These are phyloP conservation scores for Pseudoatta argentina DNA, from an alignment of 1,140 invertebrate species.

Conservation along the genomic window DNA sequence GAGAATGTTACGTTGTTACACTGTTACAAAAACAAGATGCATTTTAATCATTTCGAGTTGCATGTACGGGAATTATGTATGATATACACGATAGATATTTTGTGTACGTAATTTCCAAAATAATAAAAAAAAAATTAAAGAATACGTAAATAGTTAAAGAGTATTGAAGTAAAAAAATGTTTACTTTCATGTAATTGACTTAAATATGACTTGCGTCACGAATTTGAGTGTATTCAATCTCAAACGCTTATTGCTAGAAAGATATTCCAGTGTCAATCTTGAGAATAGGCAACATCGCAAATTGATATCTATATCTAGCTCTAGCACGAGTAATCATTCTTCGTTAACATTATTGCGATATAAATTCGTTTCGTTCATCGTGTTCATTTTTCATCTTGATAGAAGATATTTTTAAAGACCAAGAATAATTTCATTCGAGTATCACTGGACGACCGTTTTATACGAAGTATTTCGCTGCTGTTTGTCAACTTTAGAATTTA, in stretches of 20 bases:
- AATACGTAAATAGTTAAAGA: no score
- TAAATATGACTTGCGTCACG: neutral
- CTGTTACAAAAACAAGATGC: no score
- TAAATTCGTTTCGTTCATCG: neutral
- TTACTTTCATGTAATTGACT: no score
- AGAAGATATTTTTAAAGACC: neutral
- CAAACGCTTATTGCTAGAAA: neutral
- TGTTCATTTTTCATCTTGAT: neutral
- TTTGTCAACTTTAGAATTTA: conserved; percentile 7
- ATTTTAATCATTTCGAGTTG: no score
- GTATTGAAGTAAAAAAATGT: no score
- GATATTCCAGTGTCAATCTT: conserved; percentile 9
- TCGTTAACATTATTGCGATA: neutral
- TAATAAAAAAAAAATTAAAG: no score
- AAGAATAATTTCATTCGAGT: neutral
- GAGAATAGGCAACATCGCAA: neutral
- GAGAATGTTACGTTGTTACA: no score
- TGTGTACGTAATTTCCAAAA: no score
- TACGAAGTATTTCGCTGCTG: neutral
- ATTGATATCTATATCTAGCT: conserved; percentile 25
- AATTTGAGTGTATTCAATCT: neutral
- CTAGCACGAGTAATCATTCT: conserved; percentile 18
- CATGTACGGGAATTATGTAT: no score
- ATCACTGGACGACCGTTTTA: neutral
- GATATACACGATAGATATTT: no score